Evolutionary conservation across 2,113 vertebrate species (phyloP).

Genomic region (Anhinga anhinga): DNA sequence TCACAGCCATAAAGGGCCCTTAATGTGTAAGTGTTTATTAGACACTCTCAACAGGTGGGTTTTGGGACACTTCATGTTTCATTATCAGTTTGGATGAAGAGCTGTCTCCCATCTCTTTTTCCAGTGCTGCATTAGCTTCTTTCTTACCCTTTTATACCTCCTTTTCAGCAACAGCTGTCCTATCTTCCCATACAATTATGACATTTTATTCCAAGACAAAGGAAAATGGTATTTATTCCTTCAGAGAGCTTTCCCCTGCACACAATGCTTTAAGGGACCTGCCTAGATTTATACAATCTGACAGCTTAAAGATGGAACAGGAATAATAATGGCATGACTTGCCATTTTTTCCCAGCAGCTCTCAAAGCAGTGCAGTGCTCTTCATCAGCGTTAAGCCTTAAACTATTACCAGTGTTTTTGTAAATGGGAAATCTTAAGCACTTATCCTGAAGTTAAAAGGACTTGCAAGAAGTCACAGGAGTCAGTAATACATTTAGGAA

Average conservation of each 20-base stretch:
- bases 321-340: background rate
- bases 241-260: background rate
- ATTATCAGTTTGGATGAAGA: background rate
- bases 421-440: background rate
- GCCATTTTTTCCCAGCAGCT: background rate
- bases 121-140: background rate
- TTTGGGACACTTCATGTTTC: background rate
- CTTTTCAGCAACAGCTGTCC: background rate
- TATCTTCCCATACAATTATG: background rate
- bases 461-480: background rate
- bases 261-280: background rate
- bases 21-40: background rate
- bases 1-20: background rate
- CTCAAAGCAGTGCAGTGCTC: background rate
- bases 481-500: background rate
- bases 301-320: constrained; percentile 8
- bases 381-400: background rate
- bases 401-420: background rate
- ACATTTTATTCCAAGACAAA: background rate
- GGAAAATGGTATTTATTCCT: background rate
- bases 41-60: background rate
- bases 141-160: background rate
- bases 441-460: background rate
- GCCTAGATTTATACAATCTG: constrained; percentile 18
- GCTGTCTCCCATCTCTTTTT: background rate